Conservation (phyloP, 2,888 invertebrate species). For the Cataglyphis cursor region DNA sequence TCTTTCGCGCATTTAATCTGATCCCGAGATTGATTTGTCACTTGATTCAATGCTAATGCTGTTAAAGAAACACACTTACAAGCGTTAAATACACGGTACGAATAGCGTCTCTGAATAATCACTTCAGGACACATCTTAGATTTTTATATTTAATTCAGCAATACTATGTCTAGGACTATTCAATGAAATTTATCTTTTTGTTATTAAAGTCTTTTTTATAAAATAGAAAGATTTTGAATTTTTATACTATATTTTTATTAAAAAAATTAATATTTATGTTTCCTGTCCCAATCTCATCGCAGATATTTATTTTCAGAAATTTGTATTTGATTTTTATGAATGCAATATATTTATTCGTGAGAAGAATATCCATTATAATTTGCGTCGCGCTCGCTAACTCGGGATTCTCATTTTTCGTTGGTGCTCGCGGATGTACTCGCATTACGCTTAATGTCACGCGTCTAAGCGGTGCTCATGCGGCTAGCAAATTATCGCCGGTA, state of each 20-base stretch:
- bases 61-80: not conserved
- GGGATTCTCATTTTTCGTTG: conserved; percentile 75
- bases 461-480: conserved; percentile 66
- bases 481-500: conserved; percentile 75
- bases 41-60: conserved; percentile 37
- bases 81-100: not conserved
- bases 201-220: not conserved
- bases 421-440: conserved; percentile 76
- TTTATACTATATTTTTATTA: not conserved
- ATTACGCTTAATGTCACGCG: conserved; percentile 76
- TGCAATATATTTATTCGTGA: conserved; percentile 21
- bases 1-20: not conserved
- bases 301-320: not conserved
- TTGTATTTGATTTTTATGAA: not conserved
- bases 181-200: not conserved
- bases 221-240: not conserved
- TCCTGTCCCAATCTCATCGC: not conserved
- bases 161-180: not conserved
- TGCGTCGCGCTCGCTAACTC: conserved; percentile 25
- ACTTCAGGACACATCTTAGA: conserved; percentile 1
- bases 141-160: conserved; percentile 34
- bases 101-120: not conserved
- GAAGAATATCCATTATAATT: conserved; percentile 28
- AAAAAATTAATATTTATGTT: not conserved
- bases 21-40: conserved; percentile 21